phyloP scores from a whole-genome alignment of 30 jellyfish, hydroid and myxozoan species.

The Aurelia sp. region DNA sequence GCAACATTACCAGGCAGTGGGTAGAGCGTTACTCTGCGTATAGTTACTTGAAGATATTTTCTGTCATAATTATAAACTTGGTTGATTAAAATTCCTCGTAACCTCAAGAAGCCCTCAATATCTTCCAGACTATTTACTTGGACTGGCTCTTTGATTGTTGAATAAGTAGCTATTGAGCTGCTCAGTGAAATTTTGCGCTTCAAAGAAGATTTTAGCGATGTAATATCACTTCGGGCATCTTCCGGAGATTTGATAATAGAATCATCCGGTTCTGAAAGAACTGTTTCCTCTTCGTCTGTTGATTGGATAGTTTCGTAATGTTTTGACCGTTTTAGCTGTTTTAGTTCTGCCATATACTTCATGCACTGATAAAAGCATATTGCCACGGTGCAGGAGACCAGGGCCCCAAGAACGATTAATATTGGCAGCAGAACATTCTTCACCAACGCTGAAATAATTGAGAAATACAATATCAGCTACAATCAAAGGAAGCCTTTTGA shows the following conservation, averaged over 20 bases:
- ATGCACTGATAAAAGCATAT: slow-evolving; percentile 12
- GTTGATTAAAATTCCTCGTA: slow-evolving; percentile 3
- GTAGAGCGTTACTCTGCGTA: neutral
- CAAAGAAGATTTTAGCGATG: slow-evolving; percentile 3
- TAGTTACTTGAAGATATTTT: slow-evolving; percentile 5
- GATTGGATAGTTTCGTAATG: neutral
- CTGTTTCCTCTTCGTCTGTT: neutral
- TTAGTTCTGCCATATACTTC: slow-evolving; percentile 3
- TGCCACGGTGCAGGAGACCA: slow-evolving; percentile 3
- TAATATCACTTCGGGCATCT: neutral
- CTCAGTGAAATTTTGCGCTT: neutral
- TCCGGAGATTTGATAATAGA: neutral
- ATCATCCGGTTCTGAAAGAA: neutral
- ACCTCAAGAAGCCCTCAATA: neutral
- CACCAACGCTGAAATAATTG: too few species aligned
- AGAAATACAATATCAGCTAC: too few species aligned
- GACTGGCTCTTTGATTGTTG: neutral
- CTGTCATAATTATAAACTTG: slow-evolving; percentile 3
- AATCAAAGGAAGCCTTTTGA: too few species aligned
- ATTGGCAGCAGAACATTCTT: neutral
- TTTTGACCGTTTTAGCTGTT: neutral
- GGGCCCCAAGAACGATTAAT: slow-evolving; percentile 13
- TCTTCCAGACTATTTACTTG: neutral
- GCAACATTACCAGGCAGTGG: slow-evolving; percentile 8
- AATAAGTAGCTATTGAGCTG: neutral